Conservation (phyloP, 2,113 vertebrate species). For the Martes martes region DNA sequence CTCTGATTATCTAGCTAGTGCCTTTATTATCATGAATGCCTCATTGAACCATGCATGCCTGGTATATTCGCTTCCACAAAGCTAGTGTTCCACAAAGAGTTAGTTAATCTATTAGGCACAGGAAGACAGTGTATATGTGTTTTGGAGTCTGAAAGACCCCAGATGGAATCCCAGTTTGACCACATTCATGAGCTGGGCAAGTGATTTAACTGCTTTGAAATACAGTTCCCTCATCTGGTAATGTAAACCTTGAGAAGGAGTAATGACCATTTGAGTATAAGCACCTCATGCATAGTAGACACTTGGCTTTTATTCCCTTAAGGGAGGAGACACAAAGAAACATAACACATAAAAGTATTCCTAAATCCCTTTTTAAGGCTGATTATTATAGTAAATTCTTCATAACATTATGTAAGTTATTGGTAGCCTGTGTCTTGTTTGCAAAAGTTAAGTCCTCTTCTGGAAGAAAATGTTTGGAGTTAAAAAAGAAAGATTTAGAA, state of each 20-base stretch:
- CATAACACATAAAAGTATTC: background rate
- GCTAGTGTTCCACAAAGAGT: background rate
- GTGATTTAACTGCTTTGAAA: slow-evolving; percentile 31
- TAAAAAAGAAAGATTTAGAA: background rate
- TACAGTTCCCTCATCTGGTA: background rate
- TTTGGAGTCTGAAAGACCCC: background rate
- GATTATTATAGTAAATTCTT: background rate
- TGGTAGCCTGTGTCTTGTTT: background rate
- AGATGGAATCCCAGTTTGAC: background rate
- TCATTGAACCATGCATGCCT: background rate
- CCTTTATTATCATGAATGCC: background rate
- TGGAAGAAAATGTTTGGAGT: background rate
- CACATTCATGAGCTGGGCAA: background rate
- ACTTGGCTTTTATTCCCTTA: background rate
- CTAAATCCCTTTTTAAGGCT: background rate
- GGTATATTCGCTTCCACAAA: background rate
- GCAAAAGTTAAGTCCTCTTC: background rate
- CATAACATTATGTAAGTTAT: background rate
- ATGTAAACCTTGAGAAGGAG: background rate
- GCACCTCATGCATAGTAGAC: background rate
- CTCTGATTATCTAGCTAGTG: background rate
- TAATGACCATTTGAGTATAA: background rate
- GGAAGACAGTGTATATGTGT: background rate
- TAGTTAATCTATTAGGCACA: background rate
- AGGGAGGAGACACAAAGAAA: background rate